Percentiles rank a stretch among this genome's conserved stretches.
These are phyloP conservation scores for Pseudois nayaur DNA, from an alignment of 2,113 vertebrate genomes.

Conservation along the genomic window DNA sequence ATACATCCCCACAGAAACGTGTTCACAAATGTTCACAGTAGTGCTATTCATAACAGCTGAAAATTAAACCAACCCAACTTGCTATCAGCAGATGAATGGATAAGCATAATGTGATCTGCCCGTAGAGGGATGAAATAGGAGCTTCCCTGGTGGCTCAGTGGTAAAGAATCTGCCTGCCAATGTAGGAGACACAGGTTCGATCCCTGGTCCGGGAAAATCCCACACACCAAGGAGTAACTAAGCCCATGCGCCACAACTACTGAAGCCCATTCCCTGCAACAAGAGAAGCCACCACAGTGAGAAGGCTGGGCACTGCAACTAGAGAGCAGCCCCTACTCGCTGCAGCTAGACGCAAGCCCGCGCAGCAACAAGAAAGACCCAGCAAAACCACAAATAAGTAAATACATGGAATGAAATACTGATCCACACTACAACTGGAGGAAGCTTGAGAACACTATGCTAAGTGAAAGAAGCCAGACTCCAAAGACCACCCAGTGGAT, in stretches of 20 bases:
- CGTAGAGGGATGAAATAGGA: background rate
- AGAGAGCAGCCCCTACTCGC: background rate
- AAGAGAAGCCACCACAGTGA: background rate
- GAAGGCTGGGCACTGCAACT: background rate
- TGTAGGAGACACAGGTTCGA: background rate
- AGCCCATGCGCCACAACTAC: background rate
- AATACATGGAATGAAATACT: background rate
- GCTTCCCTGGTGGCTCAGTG: background rate
- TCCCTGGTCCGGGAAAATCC: background rate
- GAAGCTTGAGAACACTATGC: background rate
- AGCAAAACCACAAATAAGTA: background rate
- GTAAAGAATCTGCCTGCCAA: background rate
- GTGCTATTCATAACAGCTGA: background rate
- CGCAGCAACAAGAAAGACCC: background rate
- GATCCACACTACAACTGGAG: background rate
- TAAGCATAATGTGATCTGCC: too few species aligned
- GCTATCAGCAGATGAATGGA: background rate
- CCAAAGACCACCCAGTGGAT: background rate
- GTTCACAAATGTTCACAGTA: background rate
- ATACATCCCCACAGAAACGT: accelerated
- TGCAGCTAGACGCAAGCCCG: background rate
- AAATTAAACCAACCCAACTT: background rate
- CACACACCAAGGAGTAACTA: background rate
- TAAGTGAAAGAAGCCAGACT: background rate
- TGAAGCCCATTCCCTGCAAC: background rate